Conservation (phyloP, 1,140 invertebrate species). For the Dufourea novaeangliae region DNA sequence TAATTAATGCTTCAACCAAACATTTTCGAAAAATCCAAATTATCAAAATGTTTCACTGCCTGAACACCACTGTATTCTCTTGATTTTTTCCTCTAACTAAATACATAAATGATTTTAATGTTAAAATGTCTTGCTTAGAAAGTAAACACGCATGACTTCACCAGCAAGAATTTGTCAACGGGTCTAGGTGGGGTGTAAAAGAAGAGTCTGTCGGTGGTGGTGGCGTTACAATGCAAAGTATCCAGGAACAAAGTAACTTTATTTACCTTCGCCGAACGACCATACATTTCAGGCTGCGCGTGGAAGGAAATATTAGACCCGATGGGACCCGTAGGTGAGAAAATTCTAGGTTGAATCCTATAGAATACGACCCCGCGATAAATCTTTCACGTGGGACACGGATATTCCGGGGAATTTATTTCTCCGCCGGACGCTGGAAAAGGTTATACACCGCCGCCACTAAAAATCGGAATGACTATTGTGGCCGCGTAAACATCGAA, state of each 20-base stretch:
- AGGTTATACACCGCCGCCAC: slow-evolving; percentile 17
- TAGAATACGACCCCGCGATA: slow-evolving; percentile 26
- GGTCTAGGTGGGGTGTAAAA: too few relatives aligned
- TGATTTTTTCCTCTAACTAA: too few relatives aligned
- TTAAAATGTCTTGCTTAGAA: too few relatives aligned
- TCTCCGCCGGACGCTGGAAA: background rate
- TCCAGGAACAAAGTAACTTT: background rate
- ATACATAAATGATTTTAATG: too few relatives aligned
- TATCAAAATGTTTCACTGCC: too few relatives aligned
- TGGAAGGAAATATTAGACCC: slow-evolving; percentile 10
- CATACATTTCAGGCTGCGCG: background rate
- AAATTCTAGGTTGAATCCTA: slow-evolving; percentile 45
- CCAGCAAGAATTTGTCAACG: background rate
- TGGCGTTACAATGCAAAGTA: background rate
- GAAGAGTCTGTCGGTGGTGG: background rate
- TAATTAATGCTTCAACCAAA: too few relatives aligned
- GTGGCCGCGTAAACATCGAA: slow-evolving; percentile 32
- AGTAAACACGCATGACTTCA: too few relatives aligned
- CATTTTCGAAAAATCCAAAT: too few relatives aligned
- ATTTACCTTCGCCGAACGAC: background rate
- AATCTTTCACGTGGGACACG: slow-evolving; percentile 43
- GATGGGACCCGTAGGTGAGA: slow-evolving; percentile 27
- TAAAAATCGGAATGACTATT: slow-evolving; percentile 6
- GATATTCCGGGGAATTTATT: slow-evolving; percentile 48
- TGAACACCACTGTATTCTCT: too few relatives aligned